Conservation (phyloP, 1,140 invertebrate genomes). For the Musca domestica region DNA sequence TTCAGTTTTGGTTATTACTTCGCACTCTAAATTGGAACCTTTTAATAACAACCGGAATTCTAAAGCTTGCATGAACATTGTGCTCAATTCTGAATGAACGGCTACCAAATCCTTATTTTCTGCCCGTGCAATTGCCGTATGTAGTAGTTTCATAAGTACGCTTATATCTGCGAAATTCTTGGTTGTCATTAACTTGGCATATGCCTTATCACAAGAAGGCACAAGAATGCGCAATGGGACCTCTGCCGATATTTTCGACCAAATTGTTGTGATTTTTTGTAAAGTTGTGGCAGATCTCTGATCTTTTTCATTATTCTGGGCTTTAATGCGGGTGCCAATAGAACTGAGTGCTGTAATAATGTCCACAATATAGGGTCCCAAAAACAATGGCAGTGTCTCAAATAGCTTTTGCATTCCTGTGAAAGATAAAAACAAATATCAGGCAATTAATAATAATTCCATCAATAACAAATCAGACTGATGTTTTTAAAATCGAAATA, state of each 20-base stretch:
- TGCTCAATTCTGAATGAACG: conserved; percentile 65
- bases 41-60: conserved; percentile 62
- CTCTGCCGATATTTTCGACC: conserved; percentile 66
- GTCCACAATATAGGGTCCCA: conserved; percentile 80
- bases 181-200: conserved; percentile 61
- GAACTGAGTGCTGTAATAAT: conserved; percentile 67
- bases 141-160: conserved; percentile 71
- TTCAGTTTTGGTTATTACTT: conserved; percentile 58
- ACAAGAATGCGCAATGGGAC: conserved; percentile 74
- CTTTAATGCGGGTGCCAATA: conserved; percentile 52
- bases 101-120: conserved; percentile 62
- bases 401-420: conserved; percentile 72
- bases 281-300: conserved; percentile 59
- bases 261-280: conserved; percentile 62
- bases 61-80: conserved; percentile 74
- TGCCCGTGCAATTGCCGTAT: conserved; percentile 66
- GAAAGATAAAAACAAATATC: neutral
- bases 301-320: conserved; percentile 40
- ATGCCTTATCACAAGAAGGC: conserved; percentile 68
- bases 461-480: neutral
- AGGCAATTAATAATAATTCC: neutral
- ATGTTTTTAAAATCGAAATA: neutral
- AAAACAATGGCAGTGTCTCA: conserved; percentile 74
- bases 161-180: conserved; percentile 63
- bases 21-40: conserved; percentile 38